These are phyloP conservation scores for Aphidius colemani DNA, from an alignment of 2,888 invertebrate genomes.

Conservation along the genomic window DNA sequence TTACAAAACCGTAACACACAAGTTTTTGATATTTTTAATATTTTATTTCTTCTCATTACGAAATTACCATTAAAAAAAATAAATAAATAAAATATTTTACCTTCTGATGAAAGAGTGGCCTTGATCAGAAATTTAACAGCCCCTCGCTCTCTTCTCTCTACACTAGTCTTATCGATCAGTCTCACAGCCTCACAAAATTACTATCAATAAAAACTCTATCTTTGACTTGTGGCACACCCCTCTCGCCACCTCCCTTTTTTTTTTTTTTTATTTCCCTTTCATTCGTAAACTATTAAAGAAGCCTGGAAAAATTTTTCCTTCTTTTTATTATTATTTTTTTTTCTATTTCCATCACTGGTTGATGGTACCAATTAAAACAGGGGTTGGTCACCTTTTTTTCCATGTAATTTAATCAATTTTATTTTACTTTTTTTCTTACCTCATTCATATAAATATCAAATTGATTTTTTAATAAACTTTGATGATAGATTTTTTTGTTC, in stretches of 20 bases:
- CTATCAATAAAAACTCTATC: slow-evolving; percentile 31
- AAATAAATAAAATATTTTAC: neutral
- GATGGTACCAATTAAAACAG: too few species aligned
- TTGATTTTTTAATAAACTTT: too few species aligned
- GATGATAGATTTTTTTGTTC: too few species aligned
- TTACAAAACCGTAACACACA: slow-evolving; percentile 5
- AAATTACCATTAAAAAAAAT: neutral
- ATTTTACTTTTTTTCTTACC: too few species aligned
- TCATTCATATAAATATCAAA: too few species aligned
- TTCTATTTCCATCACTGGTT: too few species aligned
- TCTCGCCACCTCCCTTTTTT: neutral
- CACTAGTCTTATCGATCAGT: slow-evolving; percentile 10
- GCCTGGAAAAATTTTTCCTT: too few species aligned
- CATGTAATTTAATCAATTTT: too few species aligned
- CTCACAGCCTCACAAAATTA: neutral
- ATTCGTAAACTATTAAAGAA: too few species aligned
- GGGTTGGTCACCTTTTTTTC: too few species aligned
- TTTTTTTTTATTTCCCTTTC: too few species aligned
- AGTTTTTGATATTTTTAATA: neutral
- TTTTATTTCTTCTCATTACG: neutral
- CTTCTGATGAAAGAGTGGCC: neutral
- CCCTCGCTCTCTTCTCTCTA: neutral
- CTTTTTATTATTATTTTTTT: too few species aligned
- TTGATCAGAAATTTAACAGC: neutral
- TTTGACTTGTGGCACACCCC: slow-evolving; percentile 31